A percentile compares a stretch with the other conserved stretches of the same genome.
These are phyloP conservation scores for Drosophila paramelanica DNA, from an alignment of 2,888 invertebrate species.

Conservation along the genomic window DNA sequence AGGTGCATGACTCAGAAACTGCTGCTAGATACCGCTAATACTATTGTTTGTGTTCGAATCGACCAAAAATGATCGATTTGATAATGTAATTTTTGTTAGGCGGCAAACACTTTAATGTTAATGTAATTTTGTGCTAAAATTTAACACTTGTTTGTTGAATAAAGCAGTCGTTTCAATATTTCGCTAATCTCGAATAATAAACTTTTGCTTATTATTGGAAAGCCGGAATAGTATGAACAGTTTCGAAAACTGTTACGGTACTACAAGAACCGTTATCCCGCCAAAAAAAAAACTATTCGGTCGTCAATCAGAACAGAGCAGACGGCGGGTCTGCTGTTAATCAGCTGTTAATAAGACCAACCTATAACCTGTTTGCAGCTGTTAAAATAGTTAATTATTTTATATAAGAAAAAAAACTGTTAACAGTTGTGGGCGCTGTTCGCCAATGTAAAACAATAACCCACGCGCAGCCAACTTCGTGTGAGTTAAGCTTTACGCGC, in stretches of 20 bases:
- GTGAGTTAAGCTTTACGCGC: slow-evolving; percentile 1
- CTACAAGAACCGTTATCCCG: slow-evolving; percentile 15
- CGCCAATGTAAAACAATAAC: background rate
- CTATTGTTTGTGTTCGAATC: background rate
- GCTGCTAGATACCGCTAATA: slow-evolving; percentile 16
- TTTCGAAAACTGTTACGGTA: background rate
- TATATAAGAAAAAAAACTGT: background rate
- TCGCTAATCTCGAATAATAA: background rate
- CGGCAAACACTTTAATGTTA: background rate
- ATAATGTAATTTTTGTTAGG: background rate
- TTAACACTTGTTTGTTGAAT: background rate
- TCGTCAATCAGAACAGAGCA: background rate
- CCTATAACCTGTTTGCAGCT: background rate
- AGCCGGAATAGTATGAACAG: background rate
- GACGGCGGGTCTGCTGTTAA: background rate
- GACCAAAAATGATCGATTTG: slow-evolving; percentile 1
- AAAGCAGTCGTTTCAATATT: background rate
- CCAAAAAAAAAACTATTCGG: background rate
- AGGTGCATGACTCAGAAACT: slow-evolving; percentile 15
- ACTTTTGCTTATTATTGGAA: no score
- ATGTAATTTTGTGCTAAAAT: background rate
- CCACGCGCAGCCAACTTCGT: slow-evolving; percentile 42
- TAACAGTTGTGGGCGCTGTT: slow-evolving; percentile 29
- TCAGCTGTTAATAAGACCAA: background rate
- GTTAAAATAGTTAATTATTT: no score